These are phyloP conservation scores for Myiotriccus ornatus DNA, from an alignment of 2,797 vertebrate genomes.

Conservation along the genomic window DNA sequence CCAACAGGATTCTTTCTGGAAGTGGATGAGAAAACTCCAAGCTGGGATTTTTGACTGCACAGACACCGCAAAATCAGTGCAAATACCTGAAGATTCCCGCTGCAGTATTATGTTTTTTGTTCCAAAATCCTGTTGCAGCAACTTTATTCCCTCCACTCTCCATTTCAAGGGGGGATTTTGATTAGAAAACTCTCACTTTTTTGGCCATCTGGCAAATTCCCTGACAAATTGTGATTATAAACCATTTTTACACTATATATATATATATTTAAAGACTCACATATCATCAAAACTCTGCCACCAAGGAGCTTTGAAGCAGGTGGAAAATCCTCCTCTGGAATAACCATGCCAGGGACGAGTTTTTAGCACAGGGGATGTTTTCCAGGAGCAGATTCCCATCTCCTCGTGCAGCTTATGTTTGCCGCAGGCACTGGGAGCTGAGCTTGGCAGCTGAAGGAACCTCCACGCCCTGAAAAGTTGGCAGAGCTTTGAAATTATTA, in stretches of 20 bases:
- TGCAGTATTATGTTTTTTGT: neutral
- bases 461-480: too few species aligned
- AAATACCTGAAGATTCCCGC: neutral
- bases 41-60: neutral
- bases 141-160: neutral
- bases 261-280: too few species aligned
- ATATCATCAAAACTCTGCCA: neutral
- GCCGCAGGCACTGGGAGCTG: neutral
- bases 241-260: too few species aligned
- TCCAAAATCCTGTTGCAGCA: neutral
- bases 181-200: neutral
- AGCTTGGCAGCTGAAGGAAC: too few species aligned
- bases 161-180: neutral
- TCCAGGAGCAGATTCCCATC: neutral
- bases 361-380: neutral
- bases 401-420: neutral
- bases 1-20: neutral
- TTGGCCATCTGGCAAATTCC: neutral
- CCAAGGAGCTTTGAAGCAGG: neutral
- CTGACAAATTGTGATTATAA: too few species aligned
- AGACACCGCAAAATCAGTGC: neutral
- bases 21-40: neutral
- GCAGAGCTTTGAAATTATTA: too few species aligned
- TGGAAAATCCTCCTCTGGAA: neutral
- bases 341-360: neutral